A percentile compares a stretch with the other conserved stretches of the same genome.
phyloP scores from a whole-genome alignment of 2,113 vertebrate genomes.

The Mobula hypostoma region DNA sequence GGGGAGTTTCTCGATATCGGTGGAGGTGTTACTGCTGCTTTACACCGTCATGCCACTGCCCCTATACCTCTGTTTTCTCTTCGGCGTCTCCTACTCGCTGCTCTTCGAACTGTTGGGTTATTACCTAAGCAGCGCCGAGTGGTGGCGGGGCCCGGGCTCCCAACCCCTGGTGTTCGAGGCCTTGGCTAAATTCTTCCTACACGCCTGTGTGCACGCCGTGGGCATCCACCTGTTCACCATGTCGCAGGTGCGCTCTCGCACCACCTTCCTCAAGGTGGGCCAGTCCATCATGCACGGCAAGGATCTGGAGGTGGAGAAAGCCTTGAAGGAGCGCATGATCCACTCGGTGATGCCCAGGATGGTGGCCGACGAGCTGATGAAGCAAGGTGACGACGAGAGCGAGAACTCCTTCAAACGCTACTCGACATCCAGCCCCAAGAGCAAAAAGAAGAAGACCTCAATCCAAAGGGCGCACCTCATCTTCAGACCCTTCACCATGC shows the following conservation, averaged over 20 bases:
- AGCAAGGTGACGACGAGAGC: slow-evolving; percentile 88
- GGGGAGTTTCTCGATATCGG: slow-evolving; percentile 89
- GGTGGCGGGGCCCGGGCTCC: slow-evolving; percentile 45
- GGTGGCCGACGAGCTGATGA: slow-evolving; percentile 92
- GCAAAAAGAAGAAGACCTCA: slow-evolving; percentile 89
- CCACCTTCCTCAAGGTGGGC: slow-evolving; percentile 95
- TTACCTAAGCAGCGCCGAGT: slow-evolving; percentile 62
- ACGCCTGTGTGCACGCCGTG: slow-evolving; percentile 83
- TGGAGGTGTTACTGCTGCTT: slow-evolving; percentile 84
- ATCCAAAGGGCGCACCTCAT: slow-evolving; percentile 85
- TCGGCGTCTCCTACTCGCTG: slow-evolving; percentile 81
- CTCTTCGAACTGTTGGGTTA: slow-evolving; percentile 85
- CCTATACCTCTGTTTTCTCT: slow-evolving; percentile 79
- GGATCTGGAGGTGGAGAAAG: slow-evolving; percentile 95
- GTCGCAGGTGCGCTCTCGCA: slow-evolving; percentile 91
- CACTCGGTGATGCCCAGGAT: slow-evolving; percentile 94
- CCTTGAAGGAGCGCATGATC: slow-evolving; percentile 96
- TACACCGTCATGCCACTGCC: slow-evolving; percentile 93
- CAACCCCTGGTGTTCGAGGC: slow-evolving; percentile 65
- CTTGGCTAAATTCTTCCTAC: slow-evolving; percentile 78
- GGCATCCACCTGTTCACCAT: slow-evolving; percentile 93
- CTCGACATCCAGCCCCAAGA: slow-evolving; percentile 81
- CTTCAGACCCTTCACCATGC: slow-evolving; percentile 97
- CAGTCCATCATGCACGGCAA: slow-evolving; percentile 98
- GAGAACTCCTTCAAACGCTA: slow-evolving; percentile 83